Evolutionary conservation across 2,797 vertebrate genomes (phyloP).

Genomic region (Neopelma chrysocephalum): DNA sequence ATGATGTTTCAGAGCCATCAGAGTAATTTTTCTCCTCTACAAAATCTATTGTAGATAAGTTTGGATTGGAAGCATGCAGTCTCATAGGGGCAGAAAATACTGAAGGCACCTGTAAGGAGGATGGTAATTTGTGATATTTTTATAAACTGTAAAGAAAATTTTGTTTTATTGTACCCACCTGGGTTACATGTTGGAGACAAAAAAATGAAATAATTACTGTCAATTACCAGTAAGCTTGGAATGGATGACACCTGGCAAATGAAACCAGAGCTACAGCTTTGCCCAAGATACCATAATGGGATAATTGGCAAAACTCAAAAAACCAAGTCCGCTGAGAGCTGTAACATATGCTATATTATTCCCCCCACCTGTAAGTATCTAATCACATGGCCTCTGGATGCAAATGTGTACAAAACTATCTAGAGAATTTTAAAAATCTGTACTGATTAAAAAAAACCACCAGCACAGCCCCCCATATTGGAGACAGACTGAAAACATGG

Average conservation of each 20-base stretch:
- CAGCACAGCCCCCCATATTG: too few species aligned
- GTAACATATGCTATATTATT: neutral
- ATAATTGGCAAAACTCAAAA: neutral
- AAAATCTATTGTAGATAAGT: constrained; percentile 90
- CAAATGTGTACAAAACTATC: neutral
- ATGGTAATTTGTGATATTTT: neutral
- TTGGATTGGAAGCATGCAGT: constrained; percentile 96
- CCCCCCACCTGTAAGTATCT: neutral
- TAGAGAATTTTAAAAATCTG: neutral
- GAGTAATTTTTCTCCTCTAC: constrained; percentile 86
- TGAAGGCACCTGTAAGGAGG: constrained; percentile 75
- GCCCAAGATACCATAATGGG: neutral
- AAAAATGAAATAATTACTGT: neutral
- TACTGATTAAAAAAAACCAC: neutral
- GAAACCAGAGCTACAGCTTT: neutral
- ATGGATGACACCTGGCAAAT: neutral
- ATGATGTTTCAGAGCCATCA: constrained; percentile 83
- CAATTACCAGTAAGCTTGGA: neutral
- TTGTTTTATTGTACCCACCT: neutral
- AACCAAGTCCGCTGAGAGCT: neutral
- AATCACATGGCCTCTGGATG: neutral
- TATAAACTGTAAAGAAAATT: neutral
- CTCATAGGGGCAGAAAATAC: constrained; percentile 85
- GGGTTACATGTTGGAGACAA: neutral
- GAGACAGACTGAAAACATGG: neutral